A percentile compares a stretch with the other conserved stretches of the same genome.
Evolutionary conservation across 2,888 invertebrate genomes (phyloP).

Genomic region (Ariolimax columbianus): DNA sequence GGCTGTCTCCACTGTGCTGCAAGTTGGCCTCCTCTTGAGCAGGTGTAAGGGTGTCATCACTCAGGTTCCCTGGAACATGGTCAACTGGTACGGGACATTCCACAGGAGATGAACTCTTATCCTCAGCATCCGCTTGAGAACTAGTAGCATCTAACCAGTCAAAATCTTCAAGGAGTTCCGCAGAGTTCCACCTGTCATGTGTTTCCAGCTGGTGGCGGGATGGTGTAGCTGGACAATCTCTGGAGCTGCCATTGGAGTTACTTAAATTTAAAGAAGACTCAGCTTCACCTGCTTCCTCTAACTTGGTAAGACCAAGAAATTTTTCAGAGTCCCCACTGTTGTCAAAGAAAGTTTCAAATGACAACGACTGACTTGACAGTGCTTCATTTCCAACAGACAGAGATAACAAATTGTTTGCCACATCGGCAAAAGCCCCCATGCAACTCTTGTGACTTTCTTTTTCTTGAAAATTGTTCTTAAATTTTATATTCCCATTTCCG

Average conservation of each 20-base stretch:
- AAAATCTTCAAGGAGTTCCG: neutral
- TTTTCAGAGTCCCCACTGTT: neutral
- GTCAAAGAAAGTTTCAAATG: neutral
- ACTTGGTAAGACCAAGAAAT: neutral
- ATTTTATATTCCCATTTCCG: neutral
- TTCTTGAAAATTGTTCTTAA: neutral
- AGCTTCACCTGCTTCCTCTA: neutral
- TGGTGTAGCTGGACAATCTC: neutral
- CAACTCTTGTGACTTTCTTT: neutral
- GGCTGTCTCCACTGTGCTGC: neutral
- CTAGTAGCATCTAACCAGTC: neutral
- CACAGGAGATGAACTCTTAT: neutral
- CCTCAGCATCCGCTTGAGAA: neutral
- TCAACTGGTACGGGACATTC: neutral
- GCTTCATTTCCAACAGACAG: neutral
- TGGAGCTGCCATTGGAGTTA: neutral
- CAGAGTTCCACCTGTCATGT: neutral
- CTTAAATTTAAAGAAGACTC: neutral
- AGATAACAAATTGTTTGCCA: neutral
- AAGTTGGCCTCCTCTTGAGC: neutral
- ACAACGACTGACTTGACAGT: neutral
- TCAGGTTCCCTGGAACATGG: neutral
- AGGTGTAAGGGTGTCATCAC: neutral
- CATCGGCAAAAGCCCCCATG: neutral
- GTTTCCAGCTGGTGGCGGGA: neutral